Percentiles rank a stretch among this genome's conserved stretches.
Conservation (phyloP, 2,888 invertebrate genomes). For the Leucophora obtusa region DNA sequence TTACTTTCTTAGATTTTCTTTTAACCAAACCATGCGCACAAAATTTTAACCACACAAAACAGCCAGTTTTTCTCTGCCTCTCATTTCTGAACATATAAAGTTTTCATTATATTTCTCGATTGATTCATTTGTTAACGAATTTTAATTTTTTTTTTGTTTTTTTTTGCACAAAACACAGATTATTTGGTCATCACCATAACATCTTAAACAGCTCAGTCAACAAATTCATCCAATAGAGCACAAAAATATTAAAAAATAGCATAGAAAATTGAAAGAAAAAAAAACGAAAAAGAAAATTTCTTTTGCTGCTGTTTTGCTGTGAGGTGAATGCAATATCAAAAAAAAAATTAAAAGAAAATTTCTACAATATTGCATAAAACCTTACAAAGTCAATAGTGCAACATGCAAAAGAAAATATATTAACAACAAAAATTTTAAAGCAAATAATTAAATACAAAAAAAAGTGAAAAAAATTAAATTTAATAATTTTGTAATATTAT, state of each 20-base stretch:
- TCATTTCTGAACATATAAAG: slow-evolving; percentile 2
- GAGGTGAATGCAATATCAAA: not conserved
- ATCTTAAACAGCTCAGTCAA: slow-evolving; percentile 29
- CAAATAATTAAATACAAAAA: slow-evolving; percentile 1
- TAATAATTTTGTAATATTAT: not conserved
- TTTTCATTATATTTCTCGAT: not conserved
- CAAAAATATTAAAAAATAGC: slow-evolving; percentile 24
- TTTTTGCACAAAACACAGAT: slow-evolving; percentile 27
- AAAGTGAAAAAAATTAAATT: not conserved
- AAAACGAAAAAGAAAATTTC: slow-evolving; percentile 20
- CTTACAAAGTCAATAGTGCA: slow-evolving; percentile 40
- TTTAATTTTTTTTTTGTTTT: slow-evolving; percentile 10
- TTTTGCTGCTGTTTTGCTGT: slow-evolving; percentile 9
- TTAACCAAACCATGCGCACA: not conserved
- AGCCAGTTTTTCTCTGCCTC: slow-evolving; percentile 34
- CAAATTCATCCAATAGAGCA: slow-evolving; percentile 46
- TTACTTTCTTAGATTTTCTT: not conserved
- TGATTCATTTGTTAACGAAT: not conserved
- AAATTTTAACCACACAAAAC: not conserved
- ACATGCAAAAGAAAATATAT: slow-evolving; percentile 8
- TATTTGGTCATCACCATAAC: slow-evolving; percentile 56
- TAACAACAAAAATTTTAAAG: slow-evolving; percentile 1
- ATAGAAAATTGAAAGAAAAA: not conserved
- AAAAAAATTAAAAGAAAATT: not conserved
- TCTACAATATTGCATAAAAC: slow-evolving; percentile 52